phyloP scores from a whole-genome alignment of 2,797 vertebrate genomes.

The Pipistrellus pipistrellus region DNA sequence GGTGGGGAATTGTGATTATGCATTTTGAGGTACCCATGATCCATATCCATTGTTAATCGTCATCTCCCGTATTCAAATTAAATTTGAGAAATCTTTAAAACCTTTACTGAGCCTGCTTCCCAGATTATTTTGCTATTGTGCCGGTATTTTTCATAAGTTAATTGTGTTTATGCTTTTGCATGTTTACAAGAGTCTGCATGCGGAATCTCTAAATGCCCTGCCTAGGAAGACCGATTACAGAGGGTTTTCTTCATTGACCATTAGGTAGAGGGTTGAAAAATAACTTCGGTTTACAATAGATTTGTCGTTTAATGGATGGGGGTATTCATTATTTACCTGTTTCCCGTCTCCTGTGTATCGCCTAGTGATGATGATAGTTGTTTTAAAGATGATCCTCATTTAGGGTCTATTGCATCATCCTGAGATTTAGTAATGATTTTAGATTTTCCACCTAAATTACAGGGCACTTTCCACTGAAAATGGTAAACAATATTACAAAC shows the following conservation, averaged over 20 bases:
- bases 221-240: constrained; percentile 78
- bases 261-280: constrained; percentile 88
- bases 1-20: constrained; percentile 29
- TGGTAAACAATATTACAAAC: constrained; percentile 91
- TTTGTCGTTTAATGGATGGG: constrained; percentile 89
- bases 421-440: constrained; percentile 90
- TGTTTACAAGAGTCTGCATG: constrained; percentile 76
- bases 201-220: constrained; percentile 81
- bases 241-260: constrained; percentile 82
- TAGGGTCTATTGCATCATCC: constrained; percentile 88
- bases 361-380: constrained; percentile 88
- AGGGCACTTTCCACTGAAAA: constrained; percentile 92
- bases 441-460: constrained; percentile 91
- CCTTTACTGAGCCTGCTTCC: constrained; percentile 53
- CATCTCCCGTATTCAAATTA: constrained; percentile 70
- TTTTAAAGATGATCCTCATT: constrained; percentile 88
- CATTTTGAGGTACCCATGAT: constrained; percentile 61
- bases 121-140: constrained; percentile 75
- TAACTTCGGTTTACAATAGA: constrained; percentile 87
- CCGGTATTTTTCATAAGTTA: constrained; percentile 71
- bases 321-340: constrained; percentile 89
- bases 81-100: constrained; percentile 76
- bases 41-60: constrained; percentile 69
- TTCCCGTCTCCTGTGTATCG: constrained; percentile 84
- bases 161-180: constrained; percentile 63